phyloP scores from a whole-genome alignment of 2,797 vertebrate genomes.

The Eremophila alpestris region DNA sequence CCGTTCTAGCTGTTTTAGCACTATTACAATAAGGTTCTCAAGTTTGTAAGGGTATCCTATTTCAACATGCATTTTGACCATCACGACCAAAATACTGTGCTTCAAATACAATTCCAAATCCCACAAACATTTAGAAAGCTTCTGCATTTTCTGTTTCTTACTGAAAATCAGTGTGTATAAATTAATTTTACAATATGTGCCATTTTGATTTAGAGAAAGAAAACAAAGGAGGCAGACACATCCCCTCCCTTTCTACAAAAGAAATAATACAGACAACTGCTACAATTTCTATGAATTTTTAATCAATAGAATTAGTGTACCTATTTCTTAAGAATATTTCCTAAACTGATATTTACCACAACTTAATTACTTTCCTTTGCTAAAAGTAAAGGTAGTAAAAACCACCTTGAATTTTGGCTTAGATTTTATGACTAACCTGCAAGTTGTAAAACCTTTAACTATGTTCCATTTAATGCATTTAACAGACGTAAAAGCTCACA shows the following conservation, averaged over 20 bases:
- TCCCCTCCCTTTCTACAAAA: neutral
- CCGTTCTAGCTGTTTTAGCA: neutral
- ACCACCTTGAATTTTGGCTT: conserved; percentile 63
- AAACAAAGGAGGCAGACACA: neutral
- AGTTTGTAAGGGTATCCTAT: neutral
- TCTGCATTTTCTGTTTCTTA: neutral
- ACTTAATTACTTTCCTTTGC: conserved; percentile 81
- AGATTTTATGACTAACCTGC: conserved; percentile 69
- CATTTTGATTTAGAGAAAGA: neutral
- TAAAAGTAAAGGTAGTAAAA: conserved; percentile 79
- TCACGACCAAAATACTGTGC: neutral
- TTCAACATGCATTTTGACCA: neutral
- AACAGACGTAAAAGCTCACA: conserved; percentile 78
- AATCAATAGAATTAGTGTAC: conserved; percentile 55
- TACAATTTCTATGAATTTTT: neutral
- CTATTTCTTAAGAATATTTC: conserved; percentile 65
- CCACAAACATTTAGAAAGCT: neutral
- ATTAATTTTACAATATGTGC: neutral
- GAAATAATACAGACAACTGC: conserved; percentile 54
- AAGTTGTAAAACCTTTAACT: conserved; percentile 74
- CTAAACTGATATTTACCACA: conserved; percentile 78
- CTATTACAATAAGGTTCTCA: neutral
- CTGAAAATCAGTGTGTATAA: neutral
- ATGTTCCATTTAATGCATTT: conserved; percentile 76
- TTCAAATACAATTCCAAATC: neutral